phyloP scores from a whole-genome alignment of 2,113 vertebrate species.

The Phalacrocorax brasilianus region DNA sequence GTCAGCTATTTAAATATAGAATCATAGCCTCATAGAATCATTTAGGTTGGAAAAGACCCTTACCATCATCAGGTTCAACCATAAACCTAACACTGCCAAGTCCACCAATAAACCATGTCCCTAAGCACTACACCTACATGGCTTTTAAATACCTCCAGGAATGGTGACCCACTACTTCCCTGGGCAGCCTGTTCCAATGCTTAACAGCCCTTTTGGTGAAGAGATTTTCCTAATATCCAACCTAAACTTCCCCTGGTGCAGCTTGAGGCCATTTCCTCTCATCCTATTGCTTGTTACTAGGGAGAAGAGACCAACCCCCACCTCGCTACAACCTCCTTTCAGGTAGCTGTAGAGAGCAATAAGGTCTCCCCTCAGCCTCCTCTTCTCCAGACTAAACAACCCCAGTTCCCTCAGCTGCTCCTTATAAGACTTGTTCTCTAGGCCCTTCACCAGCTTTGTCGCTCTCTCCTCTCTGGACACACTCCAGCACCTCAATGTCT shows the following conservation, averaged over 20 bases:
- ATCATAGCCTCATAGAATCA: neutral
- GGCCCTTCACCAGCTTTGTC: neutral
- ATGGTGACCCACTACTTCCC: too few species aligned
- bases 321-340: neutral
- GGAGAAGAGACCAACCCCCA: neutral
- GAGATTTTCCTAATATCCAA: neutral
- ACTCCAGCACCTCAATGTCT: neutral
- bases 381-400: neutral
- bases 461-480: too few species aligned
- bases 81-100: neutral
- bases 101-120: neutral
- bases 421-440: neutral
- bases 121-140: too few species aligned
- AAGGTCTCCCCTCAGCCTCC: neutral
- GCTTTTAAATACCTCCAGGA: neutral
- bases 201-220: neutral
- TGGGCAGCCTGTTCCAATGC: too few species aligned
- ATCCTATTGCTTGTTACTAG: neutral
- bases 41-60: neutral
- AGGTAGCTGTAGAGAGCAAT: neutral
- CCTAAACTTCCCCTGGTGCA: neutral
- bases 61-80: neutral
- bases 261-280: neutral
- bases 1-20: neutral
- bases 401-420: neutral